A percentile compares a stretch with the other conserved stretches of the same genome.
Conservation (phyloP, 2,888 invertebrate genomes). For the Litoditis marina region DNA sequence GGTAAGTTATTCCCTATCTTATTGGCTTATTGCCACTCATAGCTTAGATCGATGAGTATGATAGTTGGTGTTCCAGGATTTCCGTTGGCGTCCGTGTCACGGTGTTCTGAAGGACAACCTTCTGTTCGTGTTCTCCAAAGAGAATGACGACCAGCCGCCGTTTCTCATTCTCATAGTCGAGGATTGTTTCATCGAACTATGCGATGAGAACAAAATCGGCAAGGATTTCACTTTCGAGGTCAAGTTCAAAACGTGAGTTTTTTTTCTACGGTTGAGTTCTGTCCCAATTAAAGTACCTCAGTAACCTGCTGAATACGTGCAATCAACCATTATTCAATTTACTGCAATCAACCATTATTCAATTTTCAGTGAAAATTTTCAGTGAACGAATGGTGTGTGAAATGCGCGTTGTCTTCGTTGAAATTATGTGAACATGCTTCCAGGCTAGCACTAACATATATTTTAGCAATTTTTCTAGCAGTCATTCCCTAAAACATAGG, state of each 20-base stretch:
- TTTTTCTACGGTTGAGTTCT: neutral
- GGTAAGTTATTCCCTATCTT: no score
- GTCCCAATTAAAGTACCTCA: no score
- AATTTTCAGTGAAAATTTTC: no score
- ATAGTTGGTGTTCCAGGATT: slow-evolving; percentile 49
- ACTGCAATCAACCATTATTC: no score
- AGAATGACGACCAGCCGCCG: slow-evolving; percentile 44
- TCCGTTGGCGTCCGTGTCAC: slow-evolving; percentile 51
- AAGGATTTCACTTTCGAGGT: slow-evolving; percentile 57
- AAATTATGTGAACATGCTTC: no score
- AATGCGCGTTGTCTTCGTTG: no score
- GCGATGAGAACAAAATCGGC: slow-evolving; percentile 59
- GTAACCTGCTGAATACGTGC: no score
- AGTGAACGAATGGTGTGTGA: no score
- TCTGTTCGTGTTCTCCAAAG: slow-evolving; percentile 53
- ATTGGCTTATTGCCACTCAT: neutral
- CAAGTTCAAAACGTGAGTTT: slow-evolving; percentile 57
- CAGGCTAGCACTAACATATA: no score
- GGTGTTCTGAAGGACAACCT: slow-evolving; percentile 58
- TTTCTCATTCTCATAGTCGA: slow-evolving; percentile 57
- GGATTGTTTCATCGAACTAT: slow-evolving; percentile 58
- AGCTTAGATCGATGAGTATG: neutral
- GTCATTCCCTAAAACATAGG: no score
- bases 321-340: no score
- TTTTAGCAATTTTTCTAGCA: no score